Percentiles rank a stretch among this genome's conserved stretches.
phyloP scores from a whole-genome alignment of 2,113 vertebrate genomes.

The Numenius arquata region DNA sequence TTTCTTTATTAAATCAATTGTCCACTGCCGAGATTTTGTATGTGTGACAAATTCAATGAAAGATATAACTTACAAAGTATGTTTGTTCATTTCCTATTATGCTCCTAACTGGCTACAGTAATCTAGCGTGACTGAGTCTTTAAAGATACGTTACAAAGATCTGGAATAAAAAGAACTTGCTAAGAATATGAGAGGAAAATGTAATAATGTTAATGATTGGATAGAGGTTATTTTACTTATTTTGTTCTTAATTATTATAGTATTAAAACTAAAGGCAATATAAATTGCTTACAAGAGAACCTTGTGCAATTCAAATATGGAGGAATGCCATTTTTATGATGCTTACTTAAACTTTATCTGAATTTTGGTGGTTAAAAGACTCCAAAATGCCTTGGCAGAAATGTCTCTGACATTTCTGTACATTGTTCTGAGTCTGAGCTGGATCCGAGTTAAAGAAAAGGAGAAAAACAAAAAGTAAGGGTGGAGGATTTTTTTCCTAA shows the following conservation, averaged over 20 bases:
- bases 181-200: not conserved
- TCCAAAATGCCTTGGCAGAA: not conserved
- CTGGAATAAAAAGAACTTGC: not conserved
- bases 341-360: not conserved
- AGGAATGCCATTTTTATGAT: not conserved
- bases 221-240: not conserved
- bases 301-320: not conserved
- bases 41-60: not conserved
- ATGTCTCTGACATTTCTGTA: not conserved
- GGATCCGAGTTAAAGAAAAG: not conserved
- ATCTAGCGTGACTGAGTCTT: not conserved
- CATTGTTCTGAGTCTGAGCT: not conserved
- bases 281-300: not conserved
- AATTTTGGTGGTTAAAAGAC: not conserved
- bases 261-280: not conserved
- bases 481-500: not conserved
- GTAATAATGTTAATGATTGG: not conserved
- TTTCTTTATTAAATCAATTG: not conserved
- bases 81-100: not conserved
- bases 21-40: not conserved
- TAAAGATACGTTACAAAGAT: not conserved
- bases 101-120: not conserved
- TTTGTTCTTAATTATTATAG: not conserved
- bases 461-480: not conserved
- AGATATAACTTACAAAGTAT: not conserved